Percentiles rank a stretch among this genome's conserved stretches.
phyloP scores from a whole-genome alignment of 2,888 invertebrate species.

The Hanleya hanleyi region DNA sequence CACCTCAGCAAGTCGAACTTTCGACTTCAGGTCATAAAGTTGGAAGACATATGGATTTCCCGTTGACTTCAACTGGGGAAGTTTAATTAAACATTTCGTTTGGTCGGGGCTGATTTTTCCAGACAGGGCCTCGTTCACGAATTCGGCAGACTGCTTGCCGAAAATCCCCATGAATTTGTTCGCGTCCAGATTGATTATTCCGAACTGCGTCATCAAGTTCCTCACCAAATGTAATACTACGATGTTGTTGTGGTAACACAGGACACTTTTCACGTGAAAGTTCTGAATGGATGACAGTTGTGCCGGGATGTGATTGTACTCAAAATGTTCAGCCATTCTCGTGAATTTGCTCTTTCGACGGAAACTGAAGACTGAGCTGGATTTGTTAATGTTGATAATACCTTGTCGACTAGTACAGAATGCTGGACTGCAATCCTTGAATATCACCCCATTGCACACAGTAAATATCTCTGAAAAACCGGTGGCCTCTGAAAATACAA shows the following conservation, averaged over 20 bases:
- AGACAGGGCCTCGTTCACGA: constrained; percentile 66
- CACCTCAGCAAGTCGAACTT: constrained; percentile 58
- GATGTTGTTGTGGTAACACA: constrained; percentile 68
- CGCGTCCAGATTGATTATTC: constrained; percentile 66
- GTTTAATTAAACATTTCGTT: constrained; percentile 65
- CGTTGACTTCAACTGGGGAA: constrained; percentile 54
- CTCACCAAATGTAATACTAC: constrained; percentile 70
- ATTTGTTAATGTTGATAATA: constrained; percentile 71
- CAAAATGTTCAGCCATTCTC: constrained; percentile 74
- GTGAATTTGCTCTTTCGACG: constrained; percentile 70
- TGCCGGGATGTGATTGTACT: constrained; percentile 73
- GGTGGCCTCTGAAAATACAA: constrained; percentile 65
- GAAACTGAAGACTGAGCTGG: constrained; percentile 69
- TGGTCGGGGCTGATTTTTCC: constrained; percentile 71
- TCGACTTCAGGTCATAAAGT: constrained; percentile 64
- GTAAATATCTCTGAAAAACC: constrained; percentile 68
- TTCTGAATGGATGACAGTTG: constrained; percentile 73
- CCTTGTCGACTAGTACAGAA: constrained; percentile 72
- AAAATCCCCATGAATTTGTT: constrained; percentile 72
- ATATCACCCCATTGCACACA: constrained; percentile 67
- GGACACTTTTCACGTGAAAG: constrained; percentile 71
- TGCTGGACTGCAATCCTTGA: constrained; percentile 71
- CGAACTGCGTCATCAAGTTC: constrained; percentile 71
- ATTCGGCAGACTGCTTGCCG: constrained; percentile 68
- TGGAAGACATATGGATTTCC: constrained; percentile 60